These are phyloP conservation scores for Cryptotis parvus DNA, from an alignment of 2,113 vertebrate species.

Conservation along the genomic window DNA sequence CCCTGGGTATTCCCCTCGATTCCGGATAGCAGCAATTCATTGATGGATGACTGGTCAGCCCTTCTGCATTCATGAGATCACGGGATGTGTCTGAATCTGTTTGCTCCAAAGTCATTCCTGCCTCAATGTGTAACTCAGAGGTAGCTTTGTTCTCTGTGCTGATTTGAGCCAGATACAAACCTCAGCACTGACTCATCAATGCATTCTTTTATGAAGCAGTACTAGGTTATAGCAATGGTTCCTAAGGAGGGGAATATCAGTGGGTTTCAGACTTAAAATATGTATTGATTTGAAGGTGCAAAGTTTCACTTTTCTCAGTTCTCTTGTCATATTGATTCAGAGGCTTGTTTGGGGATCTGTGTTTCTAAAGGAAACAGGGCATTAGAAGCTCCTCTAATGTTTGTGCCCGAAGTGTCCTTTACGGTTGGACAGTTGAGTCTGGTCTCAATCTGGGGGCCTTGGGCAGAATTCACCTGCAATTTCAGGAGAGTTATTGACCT, in stretches of 20 bases:
- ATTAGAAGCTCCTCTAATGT: background rate
- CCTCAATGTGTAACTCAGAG: background rate
- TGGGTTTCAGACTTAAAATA: constrained; percentile 5
- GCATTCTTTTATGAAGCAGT: background rate
- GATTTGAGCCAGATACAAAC: background rate
- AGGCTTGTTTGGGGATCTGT: background rate
- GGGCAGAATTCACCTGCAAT: background rate
- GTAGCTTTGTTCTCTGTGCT: background rate
- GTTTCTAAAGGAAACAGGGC: background rate
- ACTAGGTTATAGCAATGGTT: background rate
- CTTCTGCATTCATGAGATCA: background rate
- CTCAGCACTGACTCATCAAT: background rate
- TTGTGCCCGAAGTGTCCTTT: background rate
- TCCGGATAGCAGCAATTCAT: background rate
- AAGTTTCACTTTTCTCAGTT: background rate
- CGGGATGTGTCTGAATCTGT: background rate
- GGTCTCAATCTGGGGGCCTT: background rate
- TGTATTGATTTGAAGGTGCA: background rate
- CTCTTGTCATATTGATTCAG: background rate
- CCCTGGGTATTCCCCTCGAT: background rate
- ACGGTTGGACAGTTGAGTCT: background rate
- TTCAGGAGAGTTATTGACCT: background rate
- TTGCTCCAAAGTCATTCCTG: background rate
- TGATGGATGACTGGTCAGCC: background rate
- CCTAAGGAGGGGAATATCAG: background rate